A percentile compares a stretch with the other conserved stretches of the same genome.
phyloP scores from a whole-genome alignment of 2,113 vertebrate species.

The Zapus hudsonius region DNA sequence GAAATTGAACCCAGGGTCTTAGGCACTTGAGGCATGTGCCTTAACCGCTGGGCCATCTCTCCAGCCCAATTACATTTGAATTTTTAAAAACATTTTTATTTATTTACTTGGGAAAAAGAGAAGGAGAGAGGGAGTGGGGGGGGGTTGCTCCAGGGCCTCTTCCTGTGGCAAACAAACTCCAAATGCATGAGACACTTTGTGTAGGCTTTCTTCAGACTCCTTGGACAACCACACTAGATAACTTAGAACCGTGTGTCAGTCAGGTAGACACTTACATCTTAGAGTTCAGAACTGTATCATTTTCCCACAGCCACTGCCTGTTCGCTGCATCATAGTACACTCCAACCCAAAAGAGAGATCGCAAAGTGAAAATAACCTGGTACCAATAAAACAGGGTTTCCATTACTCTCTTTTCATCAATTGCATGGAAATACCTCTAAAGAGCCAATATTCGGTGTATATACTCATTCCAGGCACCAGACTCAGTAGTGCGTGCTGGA shows the following conservation, averaged over 20 bases:
- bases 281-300: not conserved
- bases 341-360: slow-evolving; percentile 46
- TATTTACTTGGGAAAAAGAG: no score
- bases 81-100: no score
- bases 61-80: no score
- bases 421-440: not conserved
- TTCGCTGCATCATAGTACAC: not conserved
- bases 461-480: not conserved
- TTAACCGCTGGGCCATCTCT: no score
- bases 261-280: slow-evolving; percentile 8
- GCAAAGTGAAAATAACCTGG: slow-evolving; percentile 47
- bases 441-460: not conserved
- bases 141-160: no score
- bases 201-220: not conserved
- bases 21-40: no score
- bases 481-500: not conserved
- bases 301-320: slow-evolving; percentile 21
- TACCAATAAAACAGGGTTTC: not conserved
- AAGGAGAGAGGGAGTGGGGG: no score
- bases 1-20: no score
- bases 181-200: no score
- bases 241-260: not conserved
- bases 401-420: not conserved
- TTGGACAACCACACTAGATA: not conserved
- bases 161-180: no score